Percentiles rank a stretch among this genome's conserved stretches.
Evolutionary conservation across 2,113 vertebrate species (phyloP).

Genomic region (Crotophaga sulcirostris): DNA sequence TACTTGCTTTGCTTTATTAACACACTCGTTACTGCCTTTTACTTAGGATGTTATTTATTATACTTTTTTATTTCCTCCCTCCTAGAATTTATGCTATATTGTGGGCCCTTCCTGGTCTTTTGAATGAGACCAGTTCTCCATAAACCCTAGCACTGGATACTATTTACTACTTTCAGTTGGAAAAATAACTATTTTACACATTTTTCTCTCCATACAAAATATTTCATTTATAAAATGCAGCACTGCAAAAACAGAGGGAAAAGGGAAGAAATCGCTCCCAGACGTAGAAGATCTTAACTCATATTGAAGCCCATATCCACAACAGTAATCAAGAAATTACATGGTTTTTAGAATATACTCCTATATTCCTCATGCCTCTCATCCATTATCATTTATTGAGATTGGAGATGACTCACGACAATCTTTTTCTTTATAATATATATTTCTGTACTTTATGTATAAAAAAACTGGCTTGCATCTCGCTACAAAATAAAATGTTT

Average conservation of each 20-base stretch:
- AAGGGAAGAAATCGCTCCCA: background rate
- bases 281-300: background rate
- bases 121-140: background rate
- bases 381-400: background rate
- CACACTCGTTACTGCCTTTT: accelerated
- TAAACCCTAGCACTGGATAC: background rate
- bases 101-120: background rate
- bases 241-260: background rate
- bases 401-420: background rate
- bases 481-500: background rate
- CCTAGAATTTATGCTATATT: background rate
- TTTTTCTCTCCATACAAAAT: background rate
- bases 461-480: background rate
- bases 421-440: background rate
- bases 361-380: background rate
- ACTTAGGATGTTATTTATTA: background rate
- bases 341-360: background rate
- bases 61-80: background rate
- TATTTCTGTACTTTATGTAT: background rate
- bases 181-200: background rate
- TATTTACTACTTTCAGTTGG: background rate
- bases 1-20: background rate
- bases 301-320: background rate
- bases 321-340: background rate
- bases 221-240: background rate